Evolutionary conservation across 2,888 invertebrate genomes (phyloP).

Genomic region (Hofmannophila pseudospretella): DNA sequence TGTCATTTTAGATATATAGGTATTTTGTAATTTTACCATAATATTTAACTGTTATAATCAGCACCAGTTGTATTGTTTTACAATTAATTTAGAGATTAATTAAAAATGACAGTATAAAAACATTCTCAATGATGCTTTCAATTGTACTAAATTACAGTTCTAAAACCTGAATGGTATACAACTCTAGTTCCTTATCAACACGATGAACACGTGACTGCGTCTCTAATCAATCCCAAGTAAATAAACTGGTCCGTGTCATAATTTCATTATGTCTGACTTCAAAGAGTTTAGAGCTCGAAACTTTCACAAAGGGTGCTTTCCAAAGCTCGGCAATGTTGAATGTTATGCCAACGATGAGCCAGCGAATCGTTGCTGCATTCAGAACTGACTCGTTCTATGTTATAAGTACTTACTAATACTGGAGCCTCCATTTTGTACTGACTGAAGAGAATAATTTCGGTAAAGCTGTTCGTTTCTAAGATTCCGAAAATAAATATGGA

Average conservation of each 20-base stretch:
- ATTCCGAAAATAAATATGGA: no score
- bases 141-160: no score
- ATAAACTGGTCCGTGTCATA: conserved; percentile 23
- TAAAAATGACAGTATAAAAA: no score
- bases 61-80: no score
- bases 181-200: conserved; percentile 7
- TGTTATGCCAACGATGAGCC: conserved; percentile 33
- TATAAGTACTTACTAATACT: conserved; percentile 4
- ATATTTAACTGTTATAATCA: no score
- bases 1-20: no score
- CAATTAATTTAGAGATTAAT: no score
- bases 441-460: conserved; percentile 1
- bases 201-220: conserved; percentile 2
- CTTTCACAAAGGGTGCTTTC: conserved; percentile 38
- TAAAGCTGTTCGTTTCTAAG: no score
- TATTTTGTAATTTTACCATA: no score
- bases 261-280: conserved; percentile 30
- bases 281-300: conserved; percentile 35
- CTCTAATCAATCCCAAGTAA: conserved; percentile 7
- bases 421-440: not conserved
- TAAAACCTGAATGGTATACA: no score
- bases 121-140: no score
- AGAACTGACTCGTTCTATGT: conserved; percentile 23
- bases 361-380: conserved; percentile 29
- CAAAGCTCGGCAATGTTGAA: conserved; percentile 33